Percentiles rank a stretch among this genome's conserved stretches.
These are phyloP conservation scores for Smittia sp. DNA, from an alignment of 2,888 invertebrate species.

Conservation along the genomic window DNA sequence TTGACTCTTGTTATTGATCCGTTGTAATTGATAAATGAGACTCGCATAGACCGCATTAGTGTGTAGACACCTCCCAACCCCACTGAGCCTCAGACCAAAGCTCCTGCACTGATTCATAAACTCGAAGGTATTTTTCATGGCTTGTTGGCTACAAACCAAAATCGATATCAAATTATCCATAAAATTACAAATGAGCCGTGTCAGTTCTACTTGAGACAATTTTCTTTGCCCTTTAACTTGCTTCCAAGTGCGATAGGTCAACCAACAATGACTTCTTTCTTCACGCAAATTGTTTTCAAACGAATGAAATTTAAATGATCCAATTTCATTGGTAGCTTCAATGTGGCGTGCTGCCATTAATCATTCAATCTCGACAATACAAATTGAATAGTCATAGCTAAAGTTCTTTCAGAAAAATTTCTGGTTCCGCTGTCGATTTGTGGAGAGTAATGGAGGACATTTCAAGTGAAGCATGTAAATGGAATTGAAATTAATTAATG, in stretches of 20 bases:
- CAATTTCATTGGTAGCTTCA: too few species aligned
- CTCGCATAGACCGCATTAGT: too few species aligned
- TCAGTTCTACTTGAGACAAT: neutral
- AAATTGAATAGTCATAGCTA: slow-evolving; percentile 17
- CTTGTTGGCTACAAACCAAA: neutral
- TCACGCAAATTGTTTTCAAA: too few species aligned
- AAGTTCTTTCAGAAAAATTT: neutral
- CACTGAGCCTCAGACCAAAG: too few species aligned
- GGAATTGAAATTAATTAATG: slow-evolving; percentile 36
- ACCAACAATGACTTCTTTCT: too few species aligned
- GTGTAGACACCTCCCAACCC: too few species aligned
- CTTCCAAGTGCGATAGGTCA: too few species aligned
- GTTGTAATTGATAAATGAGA: slow-evolving; percentile 20
- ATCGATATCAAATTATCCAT: slow-evolving; percentile 21
- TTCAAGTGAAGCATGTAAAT: slow-evolving; percentile 9
- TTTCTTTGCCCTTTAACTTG: neutral
- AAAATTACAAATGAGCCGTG: slow-evolving; percentile 28
- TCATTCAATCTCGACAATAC: neutral
- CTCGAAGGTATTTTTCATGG: neutral
- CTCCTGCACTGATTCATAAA: neutral
- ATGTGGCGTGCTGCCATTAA: neutral
- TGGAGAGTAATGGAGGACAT: too few species aligned
- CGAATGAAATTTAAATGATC: too few species aligned
- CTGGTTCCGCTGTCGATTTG: too few species aligned
- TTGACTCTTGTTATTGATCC: slow-evolving; percentile 9